Base-by-base conservation (phyloP, 2,888 invertebrate species). In the Cosmia pyralina region DNA sequence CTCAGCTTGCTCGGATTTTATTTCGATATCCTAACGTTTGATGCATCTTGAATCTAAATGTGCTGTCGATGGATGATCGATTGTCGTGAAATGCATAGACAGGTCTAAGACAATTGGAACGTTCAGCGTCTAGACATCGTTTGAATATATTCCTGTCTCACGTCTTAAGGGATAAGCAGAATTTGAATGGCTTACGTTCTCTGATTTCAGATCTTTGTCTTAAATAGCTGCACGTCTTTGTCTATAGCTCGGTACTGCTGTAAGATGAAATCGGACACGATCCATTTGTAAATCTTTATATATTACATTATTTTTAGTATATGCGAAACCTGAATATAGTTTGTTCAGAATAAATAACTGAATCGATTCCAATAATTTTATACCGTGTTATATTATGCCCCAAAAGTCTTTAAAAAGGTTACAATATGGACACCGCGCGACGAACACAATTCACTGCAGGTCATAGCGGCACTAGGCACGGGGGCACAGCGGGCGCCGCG, bases 81-180 rank as follows among this genome's bases (percentile, higher is more conserved):
- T 38, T 55, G 41, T 76, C 17, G 22, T 65, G 55, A 62, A 79
- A 46, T 66, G 78, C 81, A 80, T 44, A 55, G 53, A 74, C 63
- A 69, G 53, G 34, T 52, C 22, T 19, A 19, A 62, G 60, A 66
- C 57, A 76, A 57, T 57, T 76, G 69, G 64, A 81, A 52, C 59
- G 59, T 75, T 78, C 22, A 81, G 57, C 19, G 78, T 81, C 82
- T 81, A 81, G 78, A 79, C 81, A 52, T 81, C 60, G 52, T 69
- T 64, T 64, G 68, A 75, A 75, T 81, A 67, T 44, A 63, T 75
- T 55, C 7, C n/a, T 50, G 75, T 62, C 22, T 57, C 72, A 62
- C 34, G 50, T 57, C 13, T 62, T 79, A 38, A 13, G 22, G 34
- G 22, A 62, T 79, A 50, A 71, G 50, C 72, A 70, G 55, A 44